Evolutionary conservation across 2,888 invertebrate species (phyloP), one percentile per base, ranked within the genome.

Genomic region (Euplexia lucipara): DNA sequence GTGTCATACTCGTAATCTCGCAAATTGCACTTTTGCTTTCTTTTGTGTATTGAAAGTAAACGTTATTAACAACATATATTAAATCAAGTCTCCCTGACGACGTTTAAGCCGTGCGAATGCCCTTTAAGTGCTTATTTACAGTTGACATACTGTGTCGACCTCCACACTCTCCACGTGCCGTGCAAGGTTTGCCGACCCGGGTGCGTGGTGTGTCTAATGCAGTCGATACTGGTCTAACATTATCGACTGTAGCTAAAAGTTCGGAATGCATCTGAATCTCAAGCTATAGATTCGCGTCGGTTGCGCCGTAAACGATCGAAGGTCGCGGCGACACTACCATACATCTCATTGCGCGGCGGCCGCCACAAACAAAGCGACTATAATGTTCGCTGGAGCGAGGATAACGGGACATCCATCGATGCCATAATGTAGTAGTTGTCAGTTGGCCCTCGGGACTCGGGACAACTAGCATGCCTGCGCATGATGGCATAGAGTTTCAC

Each of bases 361-460:
- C 41, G 52, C 42, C 59, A 70, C 59, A 65, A 70, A 77, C 77
- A 81, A 82, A 79, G 76, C 70, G 69, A 62, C 74, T 54, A 79
- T 86, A 81, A 85, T 70, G 70, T 41, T 59, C 79, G 64, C 59
- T 73, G 72, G 75, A 79, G 84, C 83, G 80, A 73, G 70, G 59
- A 78, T 66, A 72, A 76, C 81, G 77, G 75, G 79, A 74, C 65
- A 48, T 62, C 54, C 52, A 60, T 69, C 52, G 58, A 58, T 61
- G 39, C 47, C 39, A 52, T 67, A 52, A 54, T 59, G 62, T 71
- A 67, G 59, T 59, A 59, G 76, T 73, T 64, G 64, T 41, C 59
- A 73, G 70, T 65, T 39, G 39, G 52, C 79, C 35, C 35, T 59
- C 52, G 69, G 69, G 59, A 42, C 45, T 61, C 64, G 60, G 66